These are phyloP conservation scores for Colius striatus DNA, from an alignment of 2,113 vertebrate genomes.

Conservation along the genomic window DNA sequence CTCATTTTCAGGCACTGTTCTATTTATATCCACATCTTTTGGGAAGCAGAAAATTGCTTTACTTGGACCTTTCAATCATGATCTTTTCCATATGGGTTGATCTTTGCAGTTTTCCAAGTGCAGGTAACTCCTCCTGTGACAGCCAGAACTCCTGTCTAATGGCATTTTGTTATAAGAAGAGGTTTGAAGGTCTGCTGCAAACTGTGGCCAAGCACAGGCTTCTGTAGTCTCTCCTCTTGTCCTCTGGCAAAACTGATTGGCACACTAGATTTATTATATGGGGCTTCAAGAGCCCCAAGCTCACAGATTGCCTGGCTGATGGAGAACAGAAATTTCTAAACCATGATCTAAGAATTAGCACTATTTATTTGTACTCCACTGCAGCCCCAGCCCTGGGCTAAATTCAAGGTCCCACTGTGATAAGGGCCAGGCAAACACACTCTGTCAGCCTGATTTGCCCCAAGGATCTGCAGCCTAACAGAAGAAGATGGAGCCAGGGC, in stretches of 20 bases:
- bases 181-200: neutral
- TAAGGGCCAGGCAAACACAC: slow-evolving; percentile 38
- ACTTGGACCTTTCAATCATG: slow-evolving; percentile 50
- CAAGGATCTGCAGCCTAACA: neutral
- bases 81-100: slow-evolving; percentile 49
- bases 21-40: slow-evolving; percentile 56
- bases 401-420: slow-evolving; percentile 37
- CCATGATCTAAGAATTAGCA: slow-evolving; percentile 15
- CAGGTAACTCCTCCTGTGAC: slow-evolving; percentile 24
- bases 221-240: neutral
- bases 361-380: slow-evolving; percentile 33
- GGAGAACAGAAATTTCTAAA: slow-evolving; percentile 35
- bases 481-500: slow-evolving; percentile 6
- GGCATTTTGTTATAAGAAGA: neutral
- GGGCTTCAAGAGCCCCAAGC: neutral
- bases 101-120: neutral
- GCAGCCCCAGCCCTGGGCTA: slow-evolving; percentile 3
- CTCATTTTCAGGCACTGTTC: slow-evolving; percentile 41
- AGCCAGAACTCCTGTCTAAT: neutral
- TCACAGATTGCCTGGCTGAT: slow-evolving; percentile 42
- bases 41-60: slow-evolving; percentile 58
- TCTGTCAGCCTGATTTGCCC: slow-evolving; percentile 17
- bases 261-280: neutral
- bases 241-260: neutral
- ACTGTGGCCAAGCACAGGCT: neutral